These are phyloP conservation scores for Hetaerina titia DNA, from an alignment of 2,888 invertebrate species.

Conservation along the genomic window DNA sequence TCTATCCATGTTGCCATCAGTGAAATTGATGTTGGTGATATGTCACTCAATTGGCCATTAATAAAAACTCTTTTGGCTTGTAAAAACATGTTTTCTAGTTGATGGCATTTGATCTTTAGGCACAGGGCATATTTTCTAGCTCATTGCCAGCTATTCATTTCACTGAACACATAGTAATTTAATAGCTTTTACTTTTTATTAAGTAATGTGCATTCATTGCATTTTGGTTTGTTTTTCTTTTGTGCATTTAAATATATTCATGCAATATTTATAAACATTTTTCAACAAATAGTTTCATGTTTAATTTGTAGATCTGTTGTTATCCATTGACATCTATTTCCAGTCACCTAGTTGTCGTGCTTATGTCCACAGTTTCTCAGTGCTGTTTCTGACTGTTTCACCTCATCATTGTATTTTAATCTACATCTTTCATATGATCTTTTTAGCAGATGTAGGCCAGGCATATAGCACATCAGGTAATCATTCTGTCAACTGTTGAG, in stretches of 20 bases:
- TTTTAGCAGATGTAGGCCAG: slow-evolving; percentile 58
- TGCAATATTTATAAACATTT: neutral
- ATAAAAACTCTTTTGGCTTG: neutral
- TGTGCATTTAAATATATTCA: neutral
- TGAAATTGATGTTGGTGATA: neutral
- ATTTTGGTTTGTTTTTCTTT: neutral
- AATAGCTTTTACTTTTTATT: neutral
- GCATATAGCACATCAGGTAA: slow-evolving; percentile 54
- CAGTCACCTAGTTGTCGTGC: slow-evolving; percentile 30
- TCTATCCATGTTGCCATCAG: neutral
- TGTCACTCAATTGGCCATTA: neutral
- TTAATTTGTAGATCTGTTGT: slow-evolving; percentile 48
- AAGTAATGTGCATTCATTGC: neutral
- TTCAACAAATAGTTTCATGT: neutral
- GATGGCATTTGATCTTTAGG: neutral
- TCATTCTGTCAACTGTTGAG: slow-evolving; percentile 30
- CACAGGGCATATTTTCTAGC: neutral
- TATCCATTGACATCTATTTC: slow-evolving; percentile 26
- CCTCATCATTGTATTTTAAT: slow-evolving; percentile 51
- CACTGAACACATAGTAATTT: neutral
- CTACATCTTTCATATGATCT: slow-evolving; percentile 44
- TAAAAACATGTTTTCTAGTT: neutral
- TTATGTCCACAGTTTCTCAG: slow-evolving; percentile 44
- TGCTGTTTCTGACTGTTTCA: slow-evolving; percentile 39
- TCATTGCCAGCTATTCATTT: neutral